phyloP scores from a whole-genome alignment of 2,888 invertebrate genomes.

The Cheilosia soror region DNA sequence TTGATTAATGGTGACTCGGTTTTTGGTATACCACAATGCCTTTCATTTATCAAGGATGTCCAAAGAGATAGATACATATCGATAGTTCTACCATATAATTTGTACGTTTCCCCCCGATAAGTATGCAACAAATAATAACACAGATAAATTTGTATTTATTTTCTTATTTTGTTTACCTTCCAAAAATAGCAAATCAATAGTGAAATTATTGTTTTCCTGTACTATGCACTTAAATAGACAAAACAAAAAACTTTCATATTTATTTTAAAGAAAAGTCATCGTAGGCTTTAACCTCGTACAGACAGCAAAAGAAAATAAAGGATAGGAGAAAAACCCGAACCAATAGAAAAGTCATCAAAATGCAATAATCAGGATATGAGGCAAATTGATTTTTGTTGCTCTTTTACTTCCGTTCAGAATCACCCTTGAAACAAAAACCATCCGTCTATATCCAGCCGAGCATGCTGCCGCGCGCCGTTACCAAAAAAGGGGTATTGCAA shows the following conservation, averaged over 20 bases:
- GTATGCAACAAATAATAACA: constrained; percentile 27
- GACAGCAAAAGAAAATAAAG: constrained; percentile 2
- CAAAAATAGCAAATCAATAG: constrained; percentile 24
- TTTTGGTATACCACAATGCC: too few species aligned
- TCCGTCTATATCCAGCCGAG: neutral
- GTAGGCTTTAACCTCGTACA: constrained; percentile 45
- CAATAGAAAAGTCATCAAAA: constrained; percentile 83
- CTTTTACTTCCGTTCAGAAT: constrained; percentile 47
- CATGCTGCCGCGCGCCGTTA: neutral
- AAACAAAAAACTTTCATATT: constrained; percentile 29
- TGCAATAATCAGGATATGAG: constrained; percentile 79
- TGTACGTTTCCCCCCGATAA: neutral
- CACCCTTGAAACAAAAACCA: neutral
- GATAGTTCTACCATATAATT: too few species aligned
- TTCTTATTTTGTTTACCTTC: neutral
- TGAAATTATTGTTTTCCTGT: constrained; percentile 21
- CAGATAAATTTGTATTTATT: neutral
- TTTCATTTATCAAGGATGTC: too few species aligned
- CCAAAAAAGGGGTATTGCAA: neutral
- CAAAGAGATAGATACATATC: too few species aligned
- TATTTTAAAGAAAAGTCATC: constrained; percentile 8
- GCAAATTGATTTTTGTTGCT: constrained; percentile 70
- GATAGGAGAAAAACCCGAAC: constrained; percentile 60
- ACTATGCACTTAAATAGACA: too few species aligned
- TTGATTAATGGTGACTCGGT: neutral